A percentile compares a stretch with the other conserved stretches of the same genome.
phyloP scores from a whole-genome alignment of 2,888 invertebrate species.

The Seira musarum region DNA sequence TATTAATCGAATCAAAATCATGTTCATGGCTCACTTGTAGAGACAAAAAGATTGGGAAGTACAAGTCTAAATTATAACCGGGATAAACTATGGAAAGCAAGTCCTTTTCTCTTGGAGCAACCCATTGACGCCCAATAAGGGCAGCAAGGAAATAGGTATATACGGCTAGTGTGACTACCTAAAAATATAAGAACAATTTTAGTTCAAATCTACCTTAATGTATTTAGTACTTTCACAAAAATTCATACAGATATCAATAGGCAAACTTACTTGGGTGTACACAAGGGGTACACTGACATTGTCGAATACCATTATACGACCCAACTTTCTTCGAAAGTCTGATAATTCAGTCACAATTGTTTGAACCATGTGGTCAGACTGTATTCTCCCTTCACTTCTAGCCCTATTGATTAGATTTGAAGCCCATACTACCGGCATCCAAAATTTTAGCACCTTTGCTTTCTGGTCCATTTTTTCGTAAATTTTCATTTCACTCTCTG shows the following conservation, averaged over 20 bases:
- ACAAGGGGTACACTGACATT: slow-evolving; percentile 93
- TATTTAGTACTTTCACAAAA: background rate
- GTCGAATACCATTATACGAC: slow-evolving; percentile 90
- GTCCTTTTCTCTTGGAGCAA: slow-evolving; percentile 73
- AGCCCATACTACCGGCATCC: slow-evolving; percentile 96
- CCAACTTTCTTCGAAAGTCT: slow-evolving; percentile 87
- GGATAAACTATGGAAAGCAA: slow-evolving; percentile 74
- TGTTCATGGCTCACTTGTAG: slow-evolving; percentile 79
- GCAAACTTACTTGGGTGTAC: slow-evolving; percentile 85
- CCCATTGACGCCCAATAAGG: slow-evolving; percentile 89
- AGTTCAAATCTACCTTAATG: background rate
- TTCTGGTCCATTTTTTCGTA: slow-evolving; percentile 92
- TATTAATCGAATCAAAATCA: background rate
- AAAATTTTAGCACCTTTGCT: slow-evolving; percentile 90
- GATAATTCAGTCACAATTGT: slow-evolving; percentile 91
- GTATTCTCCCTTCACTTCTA: slow-evolving; percentile 85
- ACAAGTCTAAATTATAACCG: slow-evolving; percentile 78
- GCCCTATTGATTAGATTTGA: slow-evolving; percentile 92
- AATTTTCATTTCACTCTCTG: slow-evolving; percentile 90
- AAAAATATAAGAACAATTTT: slow-evolving; percentile 70
- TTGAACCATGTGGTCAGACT: slow-evolving; percentile 92
- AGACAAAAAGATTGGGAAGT: slow-evolving; percentile 91
- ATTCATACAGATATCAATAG: background rate
- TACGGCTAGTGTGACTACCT: slow-evolving; percentile 94
- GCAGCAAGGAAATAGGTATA: slow-evolving; percentile 94